A percentile compares a stretch with the other conserved stretches of the same genome.
These are phyloP conservation scores for Callithrix jacchus DNA, from an alignment of 2,113 vertebrate species.

Conservation along the genomic window DNA sequence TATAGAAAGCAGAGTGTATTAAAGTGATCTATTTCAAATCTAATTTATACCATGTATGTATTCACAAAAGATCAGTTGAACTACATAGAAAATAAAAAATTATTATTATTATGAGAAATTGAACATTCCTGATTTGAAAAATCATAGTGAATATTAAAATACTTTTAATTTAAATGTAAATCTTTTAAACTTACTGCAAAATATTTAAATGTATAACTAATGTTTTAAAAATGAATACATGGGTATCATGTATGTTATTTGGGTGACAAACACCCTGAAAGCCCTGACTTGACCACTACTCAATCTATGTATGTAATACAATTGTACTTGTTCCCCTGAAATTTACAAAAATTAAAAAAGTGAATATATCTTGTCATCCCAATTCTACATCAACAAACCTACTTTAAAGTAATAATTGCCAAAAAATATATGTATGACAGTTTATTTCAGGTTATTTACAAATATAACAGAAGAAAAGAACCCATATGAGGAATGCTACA, in stretches of 20 bases:
- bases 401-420: not conserved
- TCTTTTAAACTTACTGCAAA: not conserved
- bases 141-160: not conserved
- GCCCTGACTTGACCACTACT: no score
- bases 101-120: not conserved
- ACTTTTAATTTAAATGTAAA: not conserved
- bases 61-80: not conserved
- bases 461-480: not conserved
- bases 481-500: not conserved
- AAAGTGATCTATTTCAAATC: not conserved
- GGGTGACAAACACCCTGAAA: no score
- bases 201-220: not conserved
- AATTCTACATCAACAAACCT: not conserved
- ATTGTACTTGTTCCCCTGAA: no score
- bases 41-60: not conserved
- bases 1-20: not conserved
- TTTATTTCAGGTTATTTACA: not conserved
- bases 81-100: not conserved
- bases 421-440: not conserved
- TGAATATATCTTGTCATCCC: not conserved
- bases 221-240: not conserved
- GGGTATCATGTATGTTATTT: no score
- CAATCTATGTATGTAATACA: no score
- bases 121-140: not conserved
- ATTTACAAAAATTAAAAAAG: not conserved